Conservation (phyloP, 1,140 invertebrate species). For the Babylonia areolata region DNA sequence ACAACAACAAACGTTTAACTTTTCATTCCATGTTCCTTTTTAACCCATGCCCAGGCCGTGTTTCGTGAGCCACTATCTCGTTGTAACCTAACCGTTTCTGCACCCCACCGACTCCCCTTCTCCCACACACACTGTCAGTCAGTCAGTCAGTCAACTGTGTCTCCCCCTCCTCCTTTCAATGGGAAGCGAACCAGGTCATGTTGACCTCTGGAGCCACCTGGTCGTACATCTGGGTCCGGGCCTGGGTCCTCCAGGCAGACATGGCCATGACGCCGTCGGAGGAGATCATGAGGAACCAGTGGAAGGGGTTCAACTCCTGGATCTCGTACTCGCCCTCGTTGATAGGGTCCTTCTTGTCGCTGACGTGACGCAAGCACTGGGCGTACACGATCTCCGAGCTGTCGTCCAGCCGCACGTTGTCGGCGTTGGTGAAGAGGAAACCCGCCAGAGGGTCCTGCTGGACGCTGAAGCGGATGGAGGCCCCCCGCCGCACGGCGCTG, state of each 20-base stretch:
- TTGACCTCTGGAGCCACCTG: conserved; percentile 38
- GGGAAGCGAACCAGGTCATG: conserved; percentile 44
- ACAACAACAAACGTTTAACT: too few species aligned
- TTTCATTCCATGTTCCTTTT: too few species aligned
- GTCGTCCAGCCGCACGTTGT: conserved; percentile 36
- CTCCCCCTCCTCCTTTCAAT: too few species aligned
- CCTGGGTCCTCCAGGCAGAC: conserved; percentile 23
- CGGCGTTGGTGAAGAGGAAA: conserved; percentile 46
- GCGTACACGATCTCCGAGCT: conserved; percentile 19
- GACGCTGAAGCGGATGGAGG: conserved; percentile 38
- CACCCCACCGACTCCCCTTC: too few species aligned
- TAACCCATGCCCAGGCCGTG: too few species aligned
- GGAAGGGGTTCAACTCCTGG: conserved; percentile 34
- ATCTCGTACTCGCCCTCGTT: conserved; percentile 34
- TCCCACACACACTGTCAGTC: too few species aligned
- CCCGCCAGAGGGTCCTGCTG: conserved; percentile 43
- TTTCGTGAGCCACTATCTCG: too few species aligned
- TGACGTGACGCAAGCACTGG: conserved; percentile 43
- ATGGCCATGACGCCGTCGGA: conserved; percentile 40
- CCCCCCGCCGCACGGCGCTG: conserved; percentile 19
- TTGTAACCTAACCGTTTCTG: too few species aligned
- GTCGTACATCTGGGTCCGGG: conserved; percentile 34
- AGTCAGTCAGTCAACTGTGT: too few species aligned
- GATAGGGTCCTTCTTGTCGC: conserved; percentile 34
- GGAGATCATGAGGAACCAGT: conserved; percentile 47